Conservation (phyloP, 35 echinoderm and acorn worm genomes). For the Stichopus chloronotus region DNA sequence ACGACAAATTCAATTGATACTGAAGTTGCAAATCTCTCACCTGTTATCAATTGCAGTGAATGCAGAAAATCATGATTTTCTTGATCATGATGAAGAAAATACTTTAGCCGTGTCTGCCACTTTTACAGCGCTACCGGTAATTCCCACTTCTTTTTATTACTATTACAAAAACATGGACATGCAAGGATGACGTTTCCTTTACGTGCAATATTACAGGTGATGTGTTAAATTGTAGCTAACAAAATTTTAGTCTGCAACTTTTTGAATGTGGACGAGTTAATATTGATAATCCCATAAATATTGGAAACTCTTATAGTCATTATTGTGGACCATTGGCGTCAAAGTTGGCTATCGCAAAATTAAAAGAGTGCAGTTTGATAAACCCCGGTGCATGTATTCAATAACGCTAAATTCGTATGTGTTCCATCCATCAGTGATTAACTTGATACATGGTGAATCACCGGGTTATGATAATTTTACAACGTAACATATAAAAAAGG, state of each 20-base stretch:
- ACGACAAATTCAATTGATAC: background rate
- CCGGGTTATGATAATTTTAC: too few species aligned
- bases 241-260: background rate
- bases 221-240: background rate
- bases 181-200: constrained; percentile 2
- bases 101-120: background rate
- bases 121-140: background rate
- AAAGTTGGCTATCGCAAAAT: too few species aligned
- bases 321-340: too few species aligned
- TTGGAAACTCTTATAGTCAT: too few species aligned
- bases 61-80: background rate
- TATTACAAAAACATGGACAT: background rate
- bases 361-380: too few species aligned
- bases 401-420: too few species aligned
- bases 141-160: background rate
- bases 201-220: background rate
- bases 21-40: constrained; percentile 15
- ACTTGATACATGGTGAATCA: too few species aligned
- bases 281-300: too few species aligned
- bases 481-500: too few species aligned
- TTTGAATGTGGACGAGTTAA: too few species aligned
- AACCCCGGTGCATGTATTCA: too few species aligned
- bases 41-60: background rate
- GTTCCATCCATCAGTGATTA: too few species aligned
- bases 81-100: constrained; percentile 6